Percentiles rank a stretch among this genome's conserved stretches.
Conservation (phyloP, 2,113 vertebrate genomes). For the Centrocercus urophasianus region DNA sequence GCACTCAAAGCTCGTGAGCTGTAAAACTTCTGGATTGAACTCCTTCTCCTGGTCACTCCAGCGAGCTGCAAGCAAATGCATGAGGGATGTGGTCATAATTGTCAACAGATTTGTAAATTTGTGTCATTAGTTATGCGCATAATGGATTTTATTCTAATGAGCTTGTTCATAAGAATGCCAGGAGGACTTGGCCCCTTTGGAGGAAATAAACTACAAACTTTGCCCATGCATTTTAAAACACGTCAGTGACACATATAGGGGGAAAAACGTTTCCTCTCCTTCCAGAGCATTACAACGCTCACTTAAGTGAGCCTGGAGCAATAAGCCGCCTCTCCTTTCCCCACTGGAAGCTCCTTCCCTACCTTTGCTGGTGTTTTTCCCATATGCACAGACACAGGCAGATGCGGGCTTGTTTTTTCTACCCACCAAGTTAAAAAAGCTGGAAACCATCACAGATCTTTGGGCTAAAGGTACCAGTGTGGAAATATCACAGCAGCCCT, state of each 20-base stretch:
- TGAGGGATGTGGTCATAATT: conserved; percentile 63
- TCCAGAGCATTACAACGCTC: neutral
- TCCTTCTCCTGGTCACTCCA: conserved; percentile 64
- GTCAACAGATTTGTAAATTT: conserved; percentile 74
- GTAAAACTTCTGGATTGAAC: conserved; percentile 56
- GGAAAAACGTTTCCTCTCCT: neutral
- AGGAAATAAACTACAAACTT: conserved; percentile 62
- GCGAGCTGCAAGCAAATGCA: conserved; percentile 42
- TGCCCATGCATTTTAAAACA: conserved; percentile 60
- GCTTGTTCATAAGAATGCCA: conserved; percentile 70
- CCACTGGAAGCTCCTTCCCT: neutral
- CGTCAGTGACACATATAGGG: conserved; percentile 7
- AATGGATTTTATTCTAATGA: conserved; percentile 73
- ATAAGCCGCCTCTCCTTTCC: neutral
- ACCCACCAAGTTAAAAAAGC: conserved; percentile 81
- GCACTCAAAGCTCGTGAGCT: conserved; percentile 52
- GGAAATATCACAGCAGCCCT: conserved; percentile 78
- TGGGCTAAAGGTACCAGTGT: conserved; percentile 28
- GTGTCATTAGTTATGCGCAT: conserved; percentile 74
- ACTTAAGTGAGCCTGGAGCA: neutral
- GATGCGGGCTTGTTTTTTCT: conserved; percentile 62
- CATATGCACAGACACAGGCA: conserved; percentile 71
- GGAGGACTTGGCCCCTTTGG: conserved; percentile 51
- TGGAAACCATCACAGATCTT: conserved; percentile 76
- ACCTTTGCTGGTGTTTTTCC: conserved; percentile 76